Base-by-base conservation (phyloP, 2,113 vertebrate genomes). In the Talpa occidentalis region DNA sequence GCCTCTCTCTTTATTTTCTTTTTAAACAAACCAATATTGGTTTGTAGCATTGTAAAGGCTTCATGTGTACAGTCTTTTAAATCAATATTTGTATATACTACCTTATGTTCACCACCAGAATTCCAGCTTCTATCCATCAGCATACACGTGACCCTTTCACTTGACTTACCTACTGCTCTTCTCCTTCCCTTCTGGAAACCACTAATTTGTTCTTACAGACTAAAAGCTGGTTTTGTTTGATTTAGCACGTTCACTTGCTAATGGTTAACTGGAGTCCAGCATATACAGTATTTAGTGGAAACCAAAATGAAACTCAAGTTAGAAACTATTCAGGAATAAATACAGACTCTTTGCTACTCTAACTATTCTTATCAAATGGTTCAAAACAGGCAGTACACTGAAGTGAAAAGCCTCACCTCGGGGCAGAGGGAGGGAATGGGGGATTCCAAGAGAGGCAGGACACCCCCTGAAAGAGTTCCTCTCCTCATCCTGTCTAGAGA, bases 221-320 rank as follows among this genome's bases (percentile, higher is more conserved):
- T 62, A 62, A 62, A 28, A 28, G 59, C 26, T 62, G 26, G 1
- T 62, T 62, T 54, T 54, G 17, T 54, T 54, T 54, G 16, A 54
- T 54, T 19, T 54, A 19, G 52, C 19, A 54, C 19, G 52, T 54
- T 54, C 17, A 54, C 52, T 17, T 19, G 47, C 17, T 54, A 15
- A 54, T 7, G 16, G 17, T 19, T 54, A 16, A 17, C 6, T 54
- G 17, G 52, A 54, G 19, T 7, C 52, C 17, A 54, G 52, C 52
- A 54, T 54, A 54, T 54, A 54, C 17, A 19, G 52, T 17, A 54
- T 60, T 72, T 37, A 67, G 26, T 54, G 37, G 30, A 60, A 73
- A 80, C 44, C 28, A 54, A 88, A 88, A 69, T 79, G 26, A 95
- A 92, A 88, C 35, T 84, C 60, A 81, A 81, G 28, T 32, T 85